Evolutionary conservation across 2,113 vertebrate genomes (phyloP), one percentile per base, ranked within the genome.

Genomic region (Festucalex cinctus): DNA sequence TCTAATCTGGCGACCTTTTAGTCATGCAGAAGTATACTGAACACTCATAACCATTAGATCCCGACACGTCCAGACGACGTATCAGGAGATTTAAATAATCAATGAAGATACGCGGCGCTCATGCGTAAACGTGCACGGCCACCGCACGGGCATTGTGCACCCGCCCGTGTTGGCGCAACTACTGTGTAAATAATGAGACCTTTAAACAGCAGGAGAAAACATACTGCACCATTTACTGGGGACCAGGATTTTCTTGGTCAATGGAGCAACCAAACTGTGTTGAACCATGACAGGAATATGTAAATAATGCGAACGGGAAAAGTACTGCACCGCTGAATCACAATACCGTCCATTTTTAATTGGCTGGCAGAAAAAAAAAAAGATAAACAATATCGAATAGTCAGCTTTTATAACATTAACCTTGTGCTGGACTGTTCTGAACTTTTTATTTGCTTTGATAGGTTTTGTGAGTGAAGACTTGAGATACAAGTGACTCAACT

Each of bases 141-240:
- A 26, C n/a, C 12, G 57, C 35, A 61, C 10, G 10, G 22, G 20
- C 20, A n/a, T 61, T 39, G 58, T 14, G 36, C 58, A 61, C 14
- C 58, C 58, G 37, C 36, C 20, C 20, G 13, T 14, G 58, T 41
- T 22, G 36, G 58, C 20, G 13, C 36, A 41, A 9, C 58, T 22
- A 39, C 58, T 39, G 36, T 39, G 58, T 61, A 61, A 61, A 61
- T 61, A 61, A 41, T 61, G 58, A 61, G 58, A 54, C 37, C 20
- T 61, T 61, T 41, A 61, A 61, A 35, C 9, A 39, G 58, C 35
- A 61, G 36, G 24, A 41, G 13, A 61, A n/a, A 46, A 46, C 43
- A 61, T 39, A 61, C n/a, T 5, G 36, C 36, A 7, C 20, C 36
- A 22, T 39, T 61, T 39, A 37, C 36, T 61, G 2, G 12, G 16